Conservation (phyloP, 2,113 vertebrate genomes). For the Leptosomus discolor region DNA sequence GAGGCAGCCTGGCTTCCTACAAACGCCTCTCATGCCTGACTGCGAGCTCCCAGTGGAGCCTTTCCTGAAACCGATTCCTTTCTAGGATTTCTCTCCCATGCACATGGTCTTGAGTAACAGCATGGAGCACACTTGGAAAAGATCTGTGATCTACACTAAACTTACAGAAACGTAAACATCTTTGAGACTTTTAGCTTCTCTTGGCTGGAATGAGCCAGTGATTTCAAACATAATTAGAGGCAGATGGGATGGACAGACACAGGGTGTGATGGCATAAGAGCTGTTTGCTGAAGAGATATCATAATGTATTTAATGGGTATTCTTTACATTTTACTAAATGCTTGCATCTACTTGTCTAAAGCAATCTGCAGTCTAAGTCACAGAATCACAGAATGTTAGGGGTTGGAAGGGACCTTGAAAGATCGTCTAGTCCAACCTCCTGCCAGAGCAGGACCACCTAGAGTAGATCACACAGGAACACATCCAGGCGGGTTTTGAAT, state of each 20-base stretch:
- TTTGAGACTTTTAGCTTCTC: neutral
- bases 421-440: too few species aligned
- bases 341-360: neutral
- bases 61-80: neutral
- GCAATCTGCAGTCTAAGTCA: neutral
- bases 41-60: neutral
- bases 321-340: neutral
- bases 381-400: too few species aligned
- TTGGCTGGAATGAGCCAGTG: neutral
- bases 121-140: neutral
- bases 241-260: neutral
- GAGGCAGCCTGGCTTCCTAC: neutral
- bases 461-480: too few species aligned
- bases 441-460: too few species aligned
- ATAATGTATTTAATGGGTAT: neutral
- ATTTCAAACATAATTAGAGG: neutral
- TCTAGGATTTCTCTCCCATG: neutral
- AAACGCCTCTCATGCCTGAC: neutral
- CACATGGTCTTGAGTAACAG: neutral
- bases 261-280: accelerated
- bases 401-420: too few species aligned
- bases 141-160: neutral
- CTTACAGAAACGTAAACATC: accelerated
- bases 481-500: too few species aligned
- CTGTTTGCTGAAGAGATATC: neutral